Conservation (phyloP, 2,113 vertebrate species). For the Furnarius figulus region DNA sequence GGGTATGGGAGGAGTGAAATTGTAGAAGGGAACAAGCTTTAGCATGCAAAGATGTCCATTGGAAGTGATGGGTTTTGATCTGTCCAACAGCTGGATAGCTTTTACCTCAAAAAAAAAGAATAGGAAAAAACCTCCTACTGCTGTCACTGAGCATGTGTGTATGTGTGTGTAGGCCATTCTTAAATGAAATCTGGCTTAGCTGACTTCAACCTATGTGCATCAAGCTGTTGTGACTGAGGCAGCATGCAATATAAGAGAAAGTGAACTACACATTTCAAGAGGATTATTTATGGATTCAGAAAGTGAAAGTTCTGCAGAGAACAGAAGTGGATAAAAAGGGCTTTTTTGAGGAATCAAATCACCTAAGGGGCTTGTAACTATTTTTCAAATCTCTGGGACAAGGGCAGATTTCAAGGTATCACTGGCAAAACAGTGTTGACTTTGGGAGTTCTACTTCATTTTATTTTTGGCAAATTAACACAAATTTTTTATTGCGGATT, state of each 20-base stretch:
- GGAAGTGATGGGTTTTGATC: neutral
- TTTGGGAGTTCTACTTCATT: neutral
- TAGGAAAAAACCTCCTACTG: neutral
- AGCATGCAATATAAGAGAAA: neutral
- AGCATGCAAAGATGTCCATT: neutral
- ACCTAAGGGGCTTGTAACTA: neutral
- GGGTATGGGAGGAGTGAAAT: neutral
- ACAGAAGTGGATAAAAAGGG: neutral
- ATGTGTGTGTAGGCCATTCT: neutral
- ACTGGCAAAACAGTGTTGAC: neutral
- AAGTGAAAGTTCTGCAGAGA: neutral
- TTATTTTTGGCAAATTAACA: neutral
- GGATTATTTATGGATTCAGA: neutral
- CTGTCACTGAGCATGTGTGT: neutral
- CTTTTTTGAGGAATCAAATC: neutral
- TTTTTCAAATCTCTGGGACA: neutral
- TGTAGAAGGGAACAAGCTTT: neutral
- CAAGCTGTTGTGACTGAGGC: neutral
- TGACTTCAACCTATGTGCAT: neutral
- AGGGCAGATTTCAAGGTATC: neutral
- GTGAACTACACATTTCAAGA: neutral
- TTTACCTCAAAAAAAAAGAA: neutral
- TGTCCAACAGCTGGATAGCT: neutral
- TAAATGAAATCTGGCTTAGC: neutral
- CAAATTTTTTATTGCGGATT: neutral